A percentile compares a stretch with the other conserved stretches of the same genome.
Conservation (phyloP, 1,140 invertebrate genomes). For the Drosophila willistoni region DNA sequence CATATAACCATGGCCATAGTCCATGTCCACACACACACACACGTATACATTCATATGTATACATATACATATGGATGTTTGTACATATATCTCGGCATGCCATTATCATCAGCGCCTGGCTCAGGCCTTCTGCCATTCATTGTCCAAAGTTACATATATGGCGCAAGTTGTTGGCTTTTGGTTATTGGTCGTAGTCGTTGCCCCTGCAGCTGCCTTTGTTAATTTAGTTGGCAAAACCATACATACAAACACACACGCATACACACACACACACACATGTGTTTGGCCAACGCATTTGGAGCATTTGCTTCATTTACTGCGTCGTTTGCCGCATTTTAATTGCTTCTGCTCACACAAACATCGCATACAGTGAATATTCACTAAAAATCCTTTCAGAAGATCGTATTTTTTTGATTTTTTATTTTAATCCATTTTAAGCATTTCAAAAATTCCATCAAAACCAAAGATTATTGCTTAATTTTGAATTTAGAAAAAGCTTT, state of each 20-base stretch:
- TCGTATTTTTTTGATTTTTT: too few species aligned
- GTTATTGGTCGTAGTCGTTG: conserved; percentile 70
- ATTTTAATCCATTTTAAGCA: too few species aligned
- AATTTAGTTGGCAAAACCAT: conserved; percentile 70
- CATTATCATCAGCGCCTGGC: conserved; percentile 41
- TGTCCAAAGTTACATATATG: conserved; percentile 63
- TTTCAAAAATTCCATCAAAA: too few species aligned
- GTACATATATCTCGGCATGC: conserved; percentile 23
- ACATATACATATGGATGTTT: neutral
- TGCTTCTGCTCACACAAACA: conserved; percentile 70
- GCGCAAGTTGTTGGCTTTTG: conserved; percentile 70
- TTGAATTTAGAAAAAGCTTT: neutral
- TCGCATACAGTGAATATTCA: conserved; percentile 20
- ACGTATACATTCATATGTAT: neutral
- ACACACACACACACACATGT: conserved; percentile 44
- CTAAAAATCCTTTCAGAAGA: neutral
- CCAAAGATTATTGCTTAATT: too few species aligned
- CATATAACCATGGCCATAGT: conserved; percentile 21
- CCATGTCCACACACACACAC: neutral
- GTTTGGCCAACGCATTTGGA: conserved; percentile 75
- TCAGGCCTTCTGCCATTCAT: conserved; percentile 43
- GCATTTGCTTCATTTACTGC: conserved; percentile 81
- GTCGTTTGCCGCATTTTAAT: conserved; percentile 81
- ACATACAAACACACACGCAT: conserved; percentile 40
- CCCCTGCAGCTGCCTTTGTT: conserved; percentile 56